Percentiles rank a stretch among this genome's conserved stretches.
phyloP scores from a whole-genome alignment of 2,888 invertebrate genomes.

The Drosophila anomalata region DNA sequence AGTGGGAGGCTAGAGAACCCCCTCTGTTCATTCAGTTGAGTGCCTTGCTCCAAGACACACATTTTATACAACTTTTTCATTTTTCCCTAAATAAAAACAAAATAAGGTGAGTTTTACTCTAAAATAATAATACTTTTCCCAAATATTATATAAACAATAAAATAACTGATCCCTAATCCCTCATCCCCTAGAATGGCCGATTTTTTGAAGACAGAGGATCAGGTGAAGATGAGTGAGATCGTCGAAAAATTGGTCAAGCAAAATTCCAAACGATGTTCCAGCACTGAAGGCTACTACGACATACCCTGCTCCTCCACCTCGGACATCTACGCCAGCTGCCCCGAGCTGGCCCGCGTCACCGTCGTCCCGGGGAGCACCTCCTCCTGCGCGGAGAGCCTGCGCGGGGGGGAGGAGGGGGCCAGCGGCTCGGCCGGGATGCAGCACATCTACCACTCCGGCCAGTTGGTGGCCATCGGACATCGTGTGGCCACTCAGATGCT shows the following conservation, averaged over 20 bases:
- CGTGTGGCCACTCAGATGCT: constrained; percentile 4
- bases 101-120: constrained; percentile 2
- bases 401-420: background rate
- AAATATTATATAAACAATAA: too few relatives aligned
- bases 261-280: background rate
- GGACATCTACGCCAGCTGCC: constrained; percentile 1
- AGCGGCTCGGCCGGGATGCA: background rate
- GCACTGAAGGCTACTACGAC: background rate
- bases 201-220: constrained; percentile 4
- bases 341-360: background rate
- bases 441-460: background rate
- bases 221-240: background rate
- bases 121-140: background rate
- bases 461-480: constrained; percentile 1
- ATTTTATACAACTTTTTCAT: constrained; percentile 4
- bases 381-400: too few relatives aligned
- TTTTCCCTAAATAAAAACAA: constrained; percentile 2
- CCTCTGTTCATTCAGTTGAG: background rate
- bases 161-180: too few relatives aligned
- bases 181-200: background rate
- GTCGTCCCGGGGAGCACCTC: background rate
- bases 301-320: background rate
- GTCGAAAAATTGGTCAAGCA: constrained; percentile 6
- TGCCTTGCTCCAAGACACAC: constrained; percentile 6
- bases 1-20: background rate